Conservation (phyloP, 2,113 vertebrate species). For the Scytalopus superciliaris region DNA sequence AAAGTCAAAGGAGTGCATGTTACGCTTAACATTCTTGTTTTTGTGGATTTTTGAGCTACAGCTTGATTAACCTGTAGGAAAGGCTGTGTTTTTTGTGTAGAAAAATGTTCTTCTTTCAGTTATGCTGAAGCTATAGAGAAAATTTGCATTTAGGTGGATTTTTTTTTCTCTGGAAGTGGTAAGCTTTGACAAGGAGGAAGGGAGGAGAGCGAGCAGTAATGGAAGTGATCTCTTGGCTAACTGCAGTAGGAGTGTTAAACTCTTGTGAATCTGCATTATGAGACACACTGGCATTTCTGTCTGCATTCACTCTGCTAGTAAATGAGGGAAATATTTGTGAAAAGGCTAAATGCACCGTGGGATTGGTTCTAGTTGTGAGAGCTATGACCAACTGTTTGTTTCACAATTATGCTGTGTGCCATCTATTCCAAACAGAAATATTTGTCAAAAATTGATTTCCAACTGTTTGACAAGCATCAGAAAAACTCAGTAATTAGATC, state of each 20-base stretch:
- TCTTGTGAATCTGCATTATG: neutral
- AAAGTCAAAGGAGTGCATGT: neutral
- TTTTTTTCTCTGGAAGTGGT: neutral
- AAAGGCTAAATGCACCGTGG: neutral
- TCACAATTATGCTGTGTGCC: neutral
- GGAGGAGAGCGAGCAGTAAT: neutral
- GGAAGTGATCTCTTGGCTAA: neutral
- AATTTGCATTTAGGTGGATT: neutral
- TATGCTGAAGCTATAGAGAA: neutral
- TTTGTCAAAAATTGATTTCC: conserved; percentile 14
- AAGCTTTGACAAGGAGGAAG: neutral
- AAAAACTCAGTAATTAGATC: conserved; percentile 76
- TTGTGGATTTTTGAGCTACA: neutral
- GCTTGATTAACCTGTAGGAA: neutral
- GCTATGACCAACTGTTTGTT: conserved; percentile 6
- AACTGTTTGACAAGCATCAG: conserved; percentile 38
- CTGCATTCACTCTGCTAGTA: neutral
- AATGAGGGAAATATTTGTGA: neutral
- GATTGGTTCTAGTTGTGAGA: neutral
- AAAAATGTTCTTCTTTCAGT: neutral
- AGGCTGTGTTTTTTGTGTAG: neutral
- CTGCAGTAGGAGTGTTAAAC: neutral
- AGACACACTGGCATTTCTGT: neutral
- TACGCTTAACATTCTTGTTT: neutral
- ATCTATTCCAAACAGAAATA: conserved; percentile 26